phyloP scores from a whole-genome alignment of 2,888 invertebrate genomes.

The Lycia hirtaria region DNA sequence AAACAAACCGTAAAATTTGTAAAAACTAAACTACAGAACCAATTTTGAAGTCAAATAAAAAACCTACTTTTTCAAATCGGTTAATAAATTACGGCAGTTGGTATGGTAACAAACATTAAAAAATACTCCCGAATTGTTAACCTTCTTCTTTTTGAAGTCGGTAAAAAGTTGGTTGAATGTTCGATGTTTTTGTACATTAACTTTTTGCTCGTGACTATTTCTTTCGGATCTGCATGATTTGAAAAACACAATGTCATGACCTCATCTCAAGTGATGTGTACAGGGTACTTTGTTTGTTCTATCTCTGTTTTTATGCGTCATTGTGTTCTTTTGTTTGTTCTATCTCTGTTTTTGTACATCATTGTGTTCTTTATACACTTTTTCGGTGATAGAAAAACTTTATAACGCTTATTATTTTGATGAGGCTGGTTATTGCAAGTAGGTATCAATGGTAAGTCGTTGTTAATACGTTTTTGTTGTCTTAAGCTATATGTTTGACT shows the following conservation, averaged over 20 bases:
- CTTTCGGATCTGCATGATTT: slow-evolving; percentile 42
- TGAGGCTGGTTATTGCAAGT: slow-evolving; percentile 3
- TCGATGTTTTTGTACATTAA: not conserved
- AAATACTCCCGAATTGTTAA: too few relatives aligned
- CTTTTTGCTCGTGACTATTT: slow-evolving; percentile 23
- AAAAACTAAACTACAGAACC: too few relatives aligned
- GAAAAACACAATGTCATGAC: slow-evolving; percentile 38
- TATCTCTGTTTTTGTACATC: slow-evolving; percentile 21
- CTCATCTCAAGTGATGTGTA: slow-evolving; percentile 32
- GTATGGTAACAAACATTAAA: too few relatives aligned
- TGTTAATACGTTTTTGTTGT: slow-evolving; percentile 8
- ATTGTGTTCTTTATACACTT: slow-evolving; percentile 18
- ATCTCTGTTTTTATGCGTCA: slow-evolving; percentile 23
- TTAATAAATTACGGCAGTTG: too few relatives aligned
- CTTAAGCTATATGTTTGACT: not conserved
- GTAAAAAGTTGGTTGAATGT: too few relatives aligned
- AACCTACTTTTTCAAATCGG: too few relatives aligned
- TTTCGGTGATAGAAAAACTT: slow-evolving; percentile 1
- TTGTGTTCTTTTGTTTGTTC: slow-evolving; percentile 31
- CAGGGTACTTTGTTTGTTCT: slow-evolving; percentile 35
- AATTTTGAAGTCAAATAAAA: too few relatives aligned
- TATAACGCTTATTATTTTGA: slow-evolving; percentile 14
- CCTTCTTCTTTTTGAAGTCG: too few relatives aligned
- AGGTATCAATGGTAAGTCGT: slow-evolving; percentile 3
- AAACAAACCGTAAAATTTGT: too few relatives aligned